These are phyloP conservation scores for Megaceryle alcyon DNA, from an alignment of 2,797 vertebrate species.

Conservation along the genomic window DNA sequence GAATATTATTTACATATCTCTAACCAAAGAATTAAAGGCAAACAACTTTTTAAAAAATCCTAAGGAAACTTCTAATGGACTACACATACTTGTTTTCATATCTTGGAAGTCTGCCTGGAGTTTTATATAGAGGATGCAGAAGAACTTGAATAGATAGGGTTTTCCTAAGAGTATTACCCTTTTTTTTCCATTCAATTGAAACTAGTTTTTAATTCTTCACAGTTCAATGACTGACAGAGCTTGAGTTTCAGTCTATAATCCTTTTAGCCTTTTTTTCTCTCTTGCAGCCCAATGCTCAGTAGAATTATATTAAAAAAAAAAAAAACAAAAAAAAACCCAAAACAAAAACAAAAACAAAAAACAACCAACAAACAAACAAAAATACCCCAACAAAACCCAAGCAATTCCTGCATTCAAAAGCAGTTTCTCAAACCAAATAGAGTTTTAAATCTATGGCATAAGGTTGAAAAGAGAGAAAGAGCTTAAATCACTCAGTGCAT, in stretches of 20 bases:
- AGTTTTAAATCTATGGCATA: background rate
- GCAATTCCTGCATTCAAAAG: background rate
- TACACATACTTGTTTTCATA: background rate
- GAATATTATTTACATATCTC: background rate
- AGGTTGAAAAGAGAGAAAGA: background rate
- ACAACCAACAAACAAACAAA: too few species aligned
- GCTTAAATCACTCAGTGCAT: background rate
- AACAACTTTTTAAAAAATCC: background rate
- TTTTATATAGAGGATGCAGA: background rate
- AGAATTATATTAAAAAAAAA: background rate
- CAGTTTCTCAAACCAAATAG: background rate
- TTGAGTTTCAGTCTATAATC: background rate
- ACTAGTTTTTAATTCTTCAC: background rate
- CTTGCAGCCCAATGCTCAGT: background rate
- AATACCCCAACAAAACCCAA: background rate
- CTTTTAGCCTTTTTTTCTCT: background rate
- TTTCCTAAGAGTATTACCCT: background rate
- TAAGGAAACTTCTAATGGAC: background rate
- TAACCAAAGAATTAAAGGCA: background rate
- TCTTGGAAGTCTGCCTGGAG: background rate
- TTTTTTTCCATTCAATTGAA: background rate
- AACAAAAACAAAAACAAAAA: too few species aligned
- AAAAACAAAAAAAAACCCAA: too few species aligned
- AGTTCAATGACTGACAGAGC: background rate
- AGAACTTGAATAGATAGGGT: background rate